Conservation (phyloP, 2,888 invertebrate species). For the Dexiosoma caninum region DNA sequence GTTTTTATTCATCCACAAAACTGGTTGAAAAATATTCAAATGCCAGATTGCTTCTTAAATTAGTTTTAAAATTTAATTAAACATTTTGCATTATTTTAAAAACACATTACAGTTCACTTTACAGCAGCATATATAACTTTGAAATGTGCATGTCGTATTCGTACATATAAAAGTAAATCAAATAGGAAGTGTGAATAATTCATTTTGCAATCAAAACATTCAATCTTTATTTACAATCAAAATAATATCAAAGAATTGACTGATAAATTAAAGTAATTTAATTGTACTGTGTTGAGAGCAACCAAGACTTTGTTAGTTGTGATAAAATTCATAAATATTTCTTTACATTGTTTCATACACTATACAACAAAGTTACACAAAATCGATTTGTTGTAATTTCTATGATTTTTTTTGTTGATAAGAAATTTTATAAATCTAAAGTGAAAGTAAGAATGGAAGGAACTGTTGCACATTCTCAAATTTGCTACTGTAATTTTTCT, state of each 20-base stretch:
- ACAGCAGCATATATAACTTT: background rate
- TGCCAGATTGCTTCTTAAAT: background rate
- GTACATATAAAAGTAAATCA: background rate
- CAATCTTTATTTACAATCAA: background rate
- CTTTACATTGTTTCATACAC: background rate
- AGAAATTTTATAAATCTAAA: background rate
- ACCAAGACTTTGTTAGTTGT: background rate
- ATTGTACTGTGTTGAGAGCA: no score
- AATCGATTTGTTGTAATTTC: background rate
- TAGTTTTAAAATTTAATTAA: background rate
- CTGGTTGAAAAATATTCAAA: no score
- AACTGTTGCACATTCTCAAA: constrained; percentile 13
- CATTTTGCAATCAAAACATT: background rate
- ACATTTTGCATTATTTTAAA: background rate
- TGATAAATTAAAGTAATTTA: background rate
- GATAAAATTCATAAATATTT: background rate
- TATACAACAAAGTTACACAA: background rate
- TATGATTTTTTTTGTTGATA: background rate
- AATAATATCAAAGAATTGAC: background rate
- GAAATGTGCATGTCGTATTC: background rate
- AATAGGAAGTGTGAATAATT: background rate
- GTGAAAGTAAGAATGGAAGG: background rate
- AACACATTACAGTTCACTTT: background rate
- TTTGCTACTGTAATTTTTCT: no score
- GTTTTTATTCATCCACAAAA: no score